These are phyloP conservation scores for Acropternis orthonyx DNA, from an alignment of 2,797 vertebrate genomes.

Conservation along the genomic window DNA sequence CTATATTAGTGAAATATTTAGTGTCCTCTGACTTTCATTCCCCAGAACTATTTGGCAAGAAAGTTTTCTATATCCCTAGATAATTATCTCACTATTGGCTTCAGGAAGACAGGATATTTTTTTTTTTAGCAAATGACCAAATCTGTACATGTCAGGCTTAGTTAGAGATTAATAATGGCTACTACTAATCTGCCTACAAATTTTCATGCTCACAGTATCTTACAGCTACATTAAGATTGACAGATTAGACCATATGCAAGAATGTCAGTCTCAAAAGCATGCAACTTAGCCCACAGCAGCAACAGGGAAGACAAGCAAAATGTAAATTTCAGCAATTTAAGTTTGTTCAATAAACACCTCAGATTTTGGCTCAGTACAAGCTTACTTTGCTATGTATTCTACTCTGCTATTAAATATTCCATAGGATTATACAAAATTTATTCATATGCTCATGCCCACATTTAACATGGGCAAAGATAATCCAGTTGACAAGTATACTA, in stretches of 20 bases:
- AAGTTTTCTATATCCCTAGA: background rate
- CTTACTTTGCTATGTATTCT: background rate
- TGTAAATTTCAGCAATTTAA: background rate
- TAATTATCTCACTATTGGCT: constrained; percentile 2
- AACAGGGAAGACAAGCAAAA: background rate
- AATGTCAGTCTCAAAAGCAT: background rate
- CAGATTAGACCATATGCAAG: background rate
- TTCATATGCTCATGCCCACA: background rate
- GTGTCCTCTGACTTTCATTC: background rate
- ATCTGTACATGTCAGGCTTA: background rate
- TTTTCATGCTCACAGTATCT: background rate
- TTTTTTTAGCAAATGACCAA: background rate
- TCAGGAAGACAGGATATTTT: background rate
- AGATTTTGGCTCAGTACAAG: background rate
- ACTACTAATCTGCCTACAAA: background rate
- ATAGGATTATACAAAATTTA: background rate
- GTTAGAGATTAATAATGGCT: background rate
- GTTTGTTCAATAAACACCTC: background rate
- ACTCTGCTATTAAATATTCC: background rate
- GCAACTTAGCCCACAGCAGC: background rate
- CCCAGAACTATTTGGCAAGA: background rate
- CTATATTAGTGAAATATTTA: background rate
- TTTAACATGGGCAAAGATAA: background rate
- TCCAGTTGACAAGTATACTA: background rate
- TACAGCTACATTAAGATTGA: background rate